Base-by-base conservation (phyloP, 1,140 invertebrate species). In the Drosophila dunni region DNA sequence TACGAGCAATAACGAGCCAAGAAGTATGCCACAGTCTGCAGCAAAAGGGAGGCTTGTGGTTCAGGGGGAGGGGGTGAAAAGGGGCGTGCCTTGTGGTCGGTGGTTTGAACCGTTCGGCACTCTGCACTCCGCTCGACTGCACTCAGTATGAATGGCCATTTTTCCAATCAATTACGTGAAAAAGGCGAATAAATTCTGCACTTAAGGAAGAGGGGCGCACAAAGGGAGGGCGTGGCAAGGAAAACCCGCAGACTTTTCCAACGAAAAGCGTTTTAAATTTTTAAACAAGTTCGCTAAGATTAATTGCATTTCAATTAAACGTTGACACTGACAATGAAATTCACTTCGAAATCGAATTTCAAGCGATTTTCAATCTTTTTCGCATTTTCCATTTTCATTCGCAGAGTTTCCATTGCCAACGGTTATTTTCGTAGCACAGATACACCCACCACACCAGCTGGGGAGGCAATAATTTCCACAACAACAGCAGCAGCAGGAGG, bases 1-100 rank as follows among this genome's bases (percentile, higher is more conserved):
- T 89, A 86, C 83, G 83, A 74, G 79, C 68, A 67, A 88, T 89
- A 88, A 88, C 84, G 83, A 86, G 83, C 72, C 67, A 79, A 79
- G 76, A 86, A 86, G 71, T 86, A 63, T 77, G 76, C 72, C 72
- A 29, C 24, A 88, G 66, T 42, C 42, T 29, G 24, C 42, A 73
- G 53, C 17, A 56, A 68, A 64, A 58, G 17, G 63, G 46, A 9
- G 50, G 11, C 8, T 63, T 7, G 9, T 38, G 48, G 15, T 54
- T 44, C 20, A 2, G 45, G 45, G 1, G 45, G 6, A 15, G 10
- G 33, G 29, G 44, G 5, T 7, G 36, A 9, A 6, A 17, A 6
- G 34, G 36, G 53, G 50, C 29, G 17, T 42, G 24, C 45, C 3
- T 9, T 29, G n/a, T 7, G 40, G 46, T 24, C 40, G 46, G 38